Base-by-base conservation (phyloP, 2,113 vertebrate species). In the Symphodus melops region DNA sequence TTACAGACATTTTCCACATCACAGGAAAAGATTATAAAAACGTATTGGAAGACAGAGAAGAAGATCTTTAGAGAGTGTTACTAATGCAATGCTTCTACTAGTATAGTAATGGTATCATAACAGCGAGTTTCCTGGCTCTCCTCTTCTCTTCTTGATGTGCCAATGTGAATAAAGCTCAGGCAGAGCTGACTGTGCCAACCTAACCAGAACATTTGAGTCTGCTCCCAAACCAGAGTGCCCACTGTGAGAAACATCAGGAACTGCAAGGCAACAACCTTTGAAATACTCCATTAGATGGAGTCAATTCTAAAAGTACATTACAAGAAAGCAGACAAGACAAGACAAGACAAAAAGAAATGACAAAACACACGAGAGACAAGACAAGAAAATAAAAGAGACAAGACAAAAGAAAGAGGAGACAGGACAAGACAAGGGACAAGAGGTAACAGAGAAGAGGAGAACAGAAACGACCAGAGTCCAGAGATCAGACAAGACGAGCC, bases 171-270 rank as follows among this genome's bases (percentile, higher is more conserved):
- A 10, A 14, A 83, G 37, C 55, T 67, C 82, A 60, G 20, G 20
- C 5, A 56, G 60, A 39, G 1, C 5, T 55, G 63, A 54, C 39
- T 54, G 51, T 72, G 42, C 86, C 68, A 79, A 59, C 9, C 17
- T 51, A 68, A 79, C 77, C 66, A 74, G 19, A 71, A 70, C 59
- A 17, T 42, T 66, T 48, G 57, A 63, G 46, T 75, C 52, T 33
- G 57, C 9, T 53, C 49, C 66, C 66, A 68, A 78, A 77, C 81
- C 52, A 11, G 70, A 56, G 62, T 12, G 4, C 20, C 21, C 55
- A 25, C 46, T 37, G 46, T 23, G 41, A 17, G 44, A 69, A 53
- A 61, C 25, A 41, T 37, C 52, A 61, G 75, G 17, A 59, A 20
- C 68, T 58, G 8, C 64, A 62, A 8, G 39, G 21, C 3, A 20